Evolutionary conservation across 1,140 invertebrate species (phyloP).

Genomic region (Lepidostoma basale): DNA sequence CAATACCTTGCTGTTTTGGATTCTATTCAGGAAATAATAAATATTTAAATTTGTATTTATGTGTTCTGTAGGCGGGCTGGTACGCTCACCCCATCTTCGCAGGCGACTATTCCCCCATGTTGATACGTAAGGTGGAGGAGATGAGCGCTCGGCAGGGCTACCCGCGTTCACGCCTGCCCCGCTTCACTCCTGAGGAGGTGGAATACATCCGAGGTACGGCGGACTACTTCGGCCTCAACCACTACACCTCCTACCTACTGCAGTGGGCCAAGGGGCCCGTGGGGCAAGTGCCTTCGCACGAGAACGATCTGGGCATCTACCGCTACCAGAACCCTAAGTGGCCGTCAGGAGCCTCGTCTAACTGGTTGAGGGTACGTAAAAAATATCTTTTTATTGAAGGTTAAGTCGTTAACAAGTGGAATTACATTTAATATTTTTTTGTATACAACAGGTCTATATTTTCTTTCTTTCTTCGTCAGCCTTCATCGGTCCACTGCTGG

Average conservation of each 20-base stretch:
- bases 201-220: conserved; percentile 60
- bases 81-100: conserved; percentile 72
- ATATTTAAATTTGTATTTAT: conserved; percentile 14
- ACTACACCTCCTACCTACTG: conserved; percentile 64
- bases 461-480: no score
- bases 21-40: no score
- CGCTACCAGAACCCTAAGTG: conserved; percentile 57
- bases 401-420: no score
- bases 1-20: no score
- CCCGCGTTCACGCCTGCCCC: conserved; percentile 65
- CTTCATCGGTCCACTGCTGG: no score
- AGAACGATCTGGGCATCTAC: conserved; percentile 58
- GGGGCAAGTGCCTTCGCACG: conserved; percentile 55
- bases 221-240: conserved; percentile 68
- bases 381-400: not conserved
- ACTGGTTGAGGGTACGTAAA: conserved; percentile 56
- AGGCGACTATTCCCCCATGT: conserved; percentile 71
- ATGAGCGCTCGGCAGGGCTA: conserved; percentile 67
- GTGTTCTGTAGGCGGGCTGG: conserved; percentile 63
- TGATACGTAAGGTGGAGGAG: conserved; percentile 65
- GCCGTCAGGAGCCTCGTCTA: conserved; percentile 58
- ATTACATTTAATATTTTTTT: no score
- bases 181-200: conserved; percentile 67
- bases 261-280: conserved; percentile 54
- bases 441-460: no score